Evolutionary conservation across 2,113 vertebrate species (phyloP).

Genomic region (Gasterosteus nipponicus): DNA sequence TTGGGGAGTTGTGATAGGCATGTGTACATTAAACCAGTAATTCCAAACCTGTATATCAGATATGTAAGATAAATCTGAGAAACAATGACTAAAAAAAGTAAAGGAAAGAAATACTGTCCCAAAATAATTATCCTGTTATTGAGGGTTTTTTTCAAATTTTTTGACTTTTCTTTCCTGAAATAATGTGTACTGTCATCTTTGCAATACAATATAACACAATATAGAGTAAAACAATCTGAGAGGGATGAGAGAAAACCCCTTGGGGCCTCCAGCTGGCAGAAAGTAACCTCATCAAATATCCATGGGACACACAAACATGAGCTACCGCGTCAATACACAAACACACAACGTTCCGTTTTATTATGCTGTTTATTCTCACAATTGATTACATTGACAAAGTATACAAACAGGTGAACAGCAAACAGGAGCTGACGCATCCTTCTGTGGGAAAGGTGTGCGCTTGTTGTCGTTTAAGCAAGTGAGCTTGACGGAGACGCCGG

Average conservation of each 20-base stretch:
- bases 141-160: too few relatives aligned
- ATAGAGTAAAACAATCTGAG: neutral
- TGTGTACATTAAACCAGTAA: neutral
- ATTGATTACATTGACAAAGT: conserved; percentile 90
- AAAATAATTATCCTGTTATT: too few relatives aligned
- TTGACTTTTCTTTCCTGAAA: neutral
- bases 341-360: conserved; percentile 53
- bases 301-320: neutral
- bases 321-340: neutral
- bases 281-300: neutral
- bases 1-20: neutral
- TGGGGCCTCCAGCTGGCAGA: neutral
- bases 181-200: neutral
- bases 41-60: neutral
- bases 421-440: conserved; percentile 78
- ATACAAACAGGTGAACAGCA: conserved; percentile 87
- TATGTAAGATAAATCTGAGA: neutral
- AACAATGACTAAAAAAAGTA: too few relatives aligned
- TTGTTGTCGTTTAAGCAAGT: conserved; percentile 55
- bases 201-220: neutral
- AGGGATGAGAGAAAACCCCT: neutral
- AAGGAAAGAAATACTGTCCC: too few relatives aligned
- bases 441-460: conserved; percentile 58
- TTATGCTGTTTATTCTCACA: conserved; percentile 91
- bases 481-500: conserved; percentile 50